Base-by-base conservation (phyloP, 2,797 vertebrate genomes). In the Oryzias sinensis region DNA sequence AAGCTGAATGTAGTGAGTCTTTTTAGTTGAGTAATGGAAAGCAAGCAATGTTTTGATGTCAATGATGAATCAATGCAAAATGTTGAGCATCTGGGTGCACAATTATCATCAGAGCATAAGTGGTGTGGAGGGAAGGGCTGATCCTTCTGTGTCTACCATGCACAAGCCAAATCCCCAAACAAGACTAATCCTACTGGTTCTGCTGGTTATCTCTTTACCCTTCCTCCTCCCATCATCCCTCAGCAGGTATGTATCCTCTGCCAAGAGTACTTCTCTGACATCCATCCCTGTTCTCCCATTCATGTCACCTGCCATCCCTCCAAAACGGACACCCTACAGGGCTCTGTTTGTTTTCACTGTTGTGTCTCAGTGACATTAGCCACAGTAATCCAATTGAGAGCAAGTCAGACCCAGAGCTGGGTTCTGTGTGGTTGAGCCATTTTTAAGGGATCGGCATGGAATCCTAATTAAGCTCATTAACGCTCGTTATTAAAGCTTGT, bases 401-500 rank as follows among this genome's bases (percentile, higher is more conserved):
- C 73, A 68, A 60, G 70, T 83, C 76, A 81, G 78, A 81, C 79
- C 79, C 59, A 5, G 63, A 67, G 62, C 54, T 17, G 49, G 80
- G 66, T 80, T 79, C 78, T 62, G 67, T 62, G 67, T 66, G 84
- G 80, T 76, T 83, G 77, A 71, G 79, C 78, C 79, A 70, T 89
- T 84, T 86, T 83, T 77, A 85, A 79, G 62, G 81, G 84, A 86
- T 89, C 88, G 78, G 55, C 83, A 82, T 80, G 81, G 85, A 84
- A 70, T 79, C 75, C 83, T 90, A 90, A 93, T 93, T 92, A 90
- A 90, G 88, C 83, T 88, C 83, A 85, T 91, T 90, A 90, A 86
- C 84, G 81, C 84, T 87, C 47, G 83, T 86, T 87, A 89, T 92
- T 88, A 88, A 87, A 80, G 84, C 87, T 89, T 22, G 87, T 88